Conservation (phyloP, 2,113 vertebrate species). For the Motacilla alba region DNA sequence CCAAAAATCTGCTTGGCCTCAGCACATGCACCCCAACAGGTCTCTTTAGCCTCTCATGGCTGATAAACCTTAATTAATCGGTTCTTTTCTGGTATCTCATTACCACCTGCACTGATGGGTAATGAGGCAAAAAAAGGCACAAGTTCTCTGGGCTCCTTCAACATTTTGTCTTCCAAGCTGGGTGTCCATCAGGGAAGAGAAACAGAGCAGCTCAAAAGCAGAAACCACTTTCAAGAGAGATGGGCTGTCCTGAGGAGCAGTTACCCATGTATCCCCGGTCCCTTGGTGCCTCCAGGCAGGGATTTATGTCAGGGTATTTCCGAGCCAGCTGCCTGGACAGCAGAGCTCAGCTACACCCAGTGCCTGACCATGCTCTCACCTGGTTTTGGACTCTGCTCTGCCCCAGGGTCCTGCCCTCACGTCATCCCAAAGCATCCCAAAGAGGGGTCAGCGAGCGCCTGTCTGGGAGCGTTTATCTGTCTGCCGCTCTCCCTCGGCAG, state of each 20-base stretch:
- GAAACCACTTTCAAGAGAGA: not conserved
- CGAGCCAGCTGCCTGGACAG: not conserved
- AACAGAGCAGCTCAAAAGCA: not conserved
- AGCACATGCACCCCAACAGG: not conserved
- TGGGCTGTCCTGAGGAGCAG: not conserved
- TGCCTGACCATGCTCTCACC: not conserved
- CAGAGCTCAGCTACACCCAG: not conserved
- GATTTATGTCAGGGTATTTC: not conserved
- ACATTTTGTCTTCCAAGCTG: not conserved
- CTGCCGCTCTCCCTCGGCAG: slow-evolving; percentile 67
- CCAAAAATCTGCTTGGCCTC: not conserved
- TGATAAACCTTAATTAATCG: not conserved
- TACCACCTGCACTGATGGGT: not conserved
- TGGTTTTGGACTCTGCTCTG: not conserved
- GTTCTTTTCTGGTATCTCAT: not conserved
- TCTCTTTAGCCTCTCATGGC: not conserved
- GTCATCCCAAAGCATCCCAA: not conserved
- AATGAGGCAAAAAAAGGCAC: not conserved
- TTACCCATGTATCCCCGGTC: accelerated
- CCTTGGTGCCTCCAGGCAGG: not conserved
- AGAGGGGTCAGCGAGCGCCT: not conserved
- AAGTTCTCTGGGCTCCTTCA: not conserved
- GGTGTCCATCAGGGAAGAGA: not conserved
- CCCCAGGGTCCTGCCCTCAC: not conserved
- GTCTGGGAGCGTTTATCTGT: slow-evolving; percentile 46